Evolutionary conservation across 2,113 vertebrate species (phyloP).

Genomic region (Onychorhynchus coronatus): DNA sequence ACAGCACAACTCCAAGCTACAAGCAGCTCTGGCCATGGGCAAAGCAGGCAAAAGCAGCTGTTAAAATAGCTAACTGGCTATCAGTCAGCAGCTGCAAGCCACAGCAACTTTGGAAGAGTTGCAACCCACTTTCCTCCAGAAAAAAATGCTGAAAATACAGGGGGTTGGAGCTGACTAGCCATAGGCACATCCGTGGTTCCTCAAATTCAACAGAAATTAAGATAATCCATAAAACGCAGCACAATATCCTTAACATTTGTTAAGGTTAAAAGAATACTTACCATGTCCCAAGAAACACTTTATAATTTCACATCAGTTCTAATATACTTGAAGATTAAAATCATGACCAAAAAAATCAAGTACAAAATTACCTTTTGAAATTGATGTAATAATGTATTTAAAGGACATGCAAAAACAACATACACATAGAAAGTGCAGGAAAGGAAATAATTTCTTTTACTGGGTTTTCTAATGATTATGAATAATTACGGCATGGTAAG

Average conservation of each 20-base stretch:
- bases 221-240: background rate
- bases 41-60: constrained; percentile 13
- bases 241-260: background rate
- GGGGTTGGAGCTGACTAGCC: background rate
- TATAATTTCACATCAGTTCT: background rate
- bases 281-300: background rate
- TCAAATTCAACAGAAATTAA: background rate
- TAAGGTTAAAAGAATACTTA: background rate
- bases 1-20: background rate
- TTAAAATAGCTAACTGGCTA: constrained; percentile 16
- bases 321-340: background rate
- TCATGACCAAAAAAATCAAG: background rate
- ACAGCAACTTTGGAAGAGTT: background rate
- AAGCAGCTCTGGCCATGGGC: background rate
- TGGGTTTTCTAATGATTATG: background rate
- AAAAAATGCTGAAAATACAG: background rate
- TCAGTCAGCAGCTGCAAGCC: constrained; percentile 27
- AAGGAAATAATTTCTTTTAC: background rate
- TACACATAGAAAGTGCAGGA: background rate
- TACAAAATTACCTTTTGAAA: background rate
- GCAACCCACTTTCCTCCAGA: background rate
- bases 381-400: background rate
- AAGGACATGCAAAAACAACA: background rate
- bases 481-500: background rate
- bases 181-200: background rate